Evolutionary conservation across 2,113 vertebrate species (phyloP), one percentile per base, ranked within the genome.

Genomic region (Callocephalon fimbriatum): DNA sequence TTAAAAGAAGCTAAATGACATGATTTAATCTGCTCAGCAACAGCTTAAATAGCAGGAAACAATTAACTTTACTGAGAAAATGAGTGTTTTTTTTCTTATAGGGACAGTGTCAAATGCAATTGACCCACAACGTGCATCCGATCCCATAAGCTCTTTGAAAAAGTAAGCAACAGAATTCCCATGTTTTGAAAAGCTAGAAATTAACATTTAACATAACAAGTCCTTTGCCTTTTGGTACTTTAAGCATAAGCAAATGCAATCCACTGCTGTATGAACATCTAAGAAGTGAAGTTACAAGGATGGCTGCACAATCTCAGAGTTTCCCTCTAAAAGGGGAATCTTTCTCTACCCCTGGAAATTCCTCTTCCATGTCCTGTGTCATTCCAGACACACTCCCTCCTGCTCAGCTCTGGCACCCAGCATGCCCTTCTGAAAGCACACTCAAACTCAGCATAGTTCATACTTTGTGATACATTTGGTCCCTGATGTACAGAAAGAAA

Each of bases 1-100:
- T 5, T 11, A 2, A 45, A 75, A 80, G 22, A 56, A 61, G 35
- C 47, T 12, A 51, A 90, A 80, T 81, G 42, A 65, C 42, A 65
- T 65, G 4, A 87, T 81, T 91, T 88, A 63, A 94, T 91, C 71
- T 88, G 53, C 15, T 90, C 79, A 68, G 61, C 12, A 71, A 66
- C 61, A 70, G 35, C 51, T 63, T 73, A 76, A 78, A 54, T 25
- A 83, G 23, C 32, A 68, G 40, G 38, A 88, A 94, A 91, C 22
- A 68, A 94, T 80, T 88, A 79, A 59, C 90, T 92, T 86, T 70
- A 66, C 31, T 1, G 0, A 91, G 35, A 65, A 91, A 66, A 68
- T 31, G 10, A 90, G 47, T n/a, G 0, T 0, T 6, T 66, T 70
- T 67, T 26, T 85, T 81, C 47, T 85, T 80, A 89, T 91, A 89